Evolutionary conservation across 2,797 vertebrate genomes (phyloP).

Genomic region (Cebuella pygmaea): DNA sequence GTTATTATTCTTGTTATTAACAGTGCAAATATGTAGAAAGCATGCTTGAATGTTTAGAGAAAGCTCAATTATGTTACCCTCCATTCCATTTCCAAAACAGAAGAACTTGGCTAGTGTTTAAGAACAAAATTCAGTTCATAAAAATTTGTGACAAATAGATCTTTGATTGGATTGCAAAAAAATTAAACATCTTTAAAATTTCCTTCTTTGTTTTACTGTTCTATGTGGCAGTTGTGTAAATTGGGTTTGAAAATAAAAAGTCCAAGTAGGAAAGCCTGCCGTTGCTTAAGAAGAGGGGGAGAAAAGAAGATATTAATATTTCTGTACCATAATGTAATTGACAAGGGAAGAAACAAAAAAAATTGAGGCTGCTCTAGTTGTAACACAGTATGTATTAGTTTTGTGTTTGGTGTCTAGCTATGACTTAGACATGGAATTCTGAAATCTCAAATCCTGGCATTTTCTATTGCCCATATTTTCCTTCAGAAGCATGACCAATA

Average conservation of each 20-base stretch:
- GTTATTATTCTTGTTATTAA: neutral
- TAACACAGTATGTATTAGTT: neutral
- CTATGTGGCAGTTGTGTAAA: neutral
- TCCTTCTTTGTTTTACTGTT: neutral
- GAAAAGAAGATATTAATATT: neutral
- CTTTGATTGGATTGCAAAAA: neutral
- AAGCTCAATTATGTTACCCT: neutral
- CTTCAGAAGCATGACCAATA: neutral
- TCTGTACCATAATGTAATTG: neutral
- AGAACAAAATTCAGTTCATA: neutral
- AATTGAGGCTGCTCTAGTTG: neutral
- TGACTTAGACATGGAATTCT: neutral
- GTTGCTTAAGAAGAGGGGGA: neutral
- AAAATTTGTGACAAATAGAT: neutral
- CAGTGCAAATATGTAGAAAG: neutral
- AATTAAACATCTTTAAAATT: neutral
- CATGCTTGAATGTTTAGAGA: neutral
- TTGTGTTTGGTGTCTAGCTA: neutral
- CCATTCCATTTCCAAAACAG: neutral
- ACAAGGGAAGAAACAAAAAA: neutral
- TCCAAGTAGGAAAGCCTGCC: neutral
- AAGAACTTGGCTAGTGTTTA: neutral
- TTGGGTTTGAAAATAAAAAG: neutral
- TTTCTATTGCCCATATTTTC: neutral
- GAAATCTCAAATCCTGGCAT: neutral